phyloP scores from a whole-genome alignment of 1,140 invertebrate species.

The Apis florea region DNA sequence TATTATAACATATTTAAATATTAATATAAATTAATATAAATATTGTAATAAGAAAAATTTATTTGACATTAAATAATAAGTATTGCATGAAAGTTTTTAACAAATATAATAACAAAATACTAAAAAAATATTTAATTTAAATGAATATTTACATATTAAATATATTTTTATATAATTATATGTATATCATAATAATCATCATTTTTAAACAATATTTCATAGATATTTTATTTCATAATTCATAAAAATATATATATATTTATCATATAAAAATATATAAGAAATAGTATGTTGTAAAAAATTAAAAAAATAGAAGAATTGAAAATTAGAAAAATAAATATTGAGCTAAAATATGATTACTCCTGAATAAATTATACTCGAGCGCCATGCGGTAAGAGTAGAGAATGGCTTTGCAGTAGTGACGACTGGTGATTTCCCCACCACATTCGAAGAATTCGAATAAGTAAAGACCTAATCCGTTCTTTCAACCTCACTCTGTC shows the following conservation, averaged over 20 bases:
- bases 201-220: neutral
- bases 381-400: constrained; percentile 2
- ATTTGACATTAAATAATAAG: neutral
- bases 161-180: neutral
- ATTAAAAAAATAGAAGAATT: neutral
- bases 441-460: constrained; percentile 13
- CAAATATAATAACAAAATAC: neutral
- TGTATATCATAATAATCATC: neutral
- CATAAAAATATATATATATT: no score
- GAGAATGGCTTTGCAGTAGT: neutral
- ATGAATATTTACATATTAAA: neutral
- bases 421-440: constrained; percentile 13
- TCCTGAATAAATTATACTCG: neutral
- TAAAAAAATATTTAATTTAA: neutral
- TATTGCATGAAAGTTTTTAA: neutral
- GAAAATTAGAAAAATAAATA: neutral
- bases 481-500: constrained; percentile 22
- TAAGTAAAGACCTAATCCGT: neutral
- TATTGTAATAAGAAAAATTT: neutral
- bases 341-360: neutral
- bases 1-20: neutral
- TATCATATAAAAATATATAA: neutral
- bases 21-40: no score
- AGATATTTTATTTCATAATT: no score
- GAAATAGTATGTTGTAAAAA: neutral